These are phyloP conservation scores for Sinotaia quadrata DNA, from an alignment of 2,888 invertebrate species.

Conservation along the genomic window DNA sequence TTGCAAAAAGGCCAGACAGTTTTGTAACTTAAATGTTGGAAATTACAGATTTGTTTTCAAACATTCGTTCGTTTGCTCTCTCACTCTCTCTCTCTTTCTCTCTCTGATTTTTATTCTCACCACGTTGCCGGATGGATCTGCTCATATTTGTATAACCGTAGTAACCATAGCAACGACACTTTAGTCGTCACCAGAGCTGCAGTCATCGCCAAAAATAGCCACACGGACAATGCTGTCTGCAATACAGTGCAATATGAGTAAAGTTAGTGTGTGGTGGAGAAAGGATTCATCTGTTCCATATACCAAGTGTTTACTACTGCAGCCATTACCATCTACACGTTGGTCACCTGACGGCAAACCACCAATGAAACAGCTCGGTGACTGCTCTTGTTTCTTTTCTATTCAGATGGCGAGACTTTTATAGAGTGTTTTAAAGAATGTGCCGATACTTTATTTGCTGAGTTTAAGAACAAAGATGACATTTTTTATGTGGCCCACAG, in stretches of 20 bases:
- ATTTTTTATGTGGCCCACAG: too few species aligned
- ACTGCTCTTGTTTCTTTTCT: background rate
- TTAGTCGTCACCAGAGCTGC: conserved; percentile 34
- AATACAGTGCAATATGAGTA: conserved; percentile 1
- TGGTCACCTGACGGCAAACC: too few species aligned
- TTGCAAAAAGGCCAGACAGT: background rate
- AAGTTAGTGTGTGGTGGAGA: background rate
- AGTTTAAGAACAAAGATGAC: too few species aligned
- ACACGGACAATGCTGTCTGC: conserved; percentile 39
- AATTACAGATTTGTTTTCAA: too few species aligned
- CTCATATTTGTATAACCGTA: conserved; percentile 41
- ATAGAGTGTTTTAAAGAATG: too few species aligned
- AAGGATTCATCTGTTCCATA: too few species aligned
- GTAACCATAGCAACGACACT: conserved; percentile 39
- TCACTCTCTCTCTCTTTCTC: background rate
- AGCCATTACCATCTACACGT: too few species aligned
- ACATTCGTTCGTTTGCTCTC: background rate
- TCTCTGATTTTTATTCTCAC: conserved; percentile 34
- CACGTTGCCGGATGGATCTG: conserved; percentile 41
- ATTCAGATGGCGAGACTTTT: too few species aligned
- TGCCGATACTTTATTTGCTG: too few species aligned
- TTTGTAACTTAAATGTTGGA: background rate
- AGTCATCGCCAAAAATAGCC: conserved; percentile 39
- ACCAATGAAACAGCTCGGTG: background rate
- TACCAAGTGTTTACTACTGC: too few species aligned